These are phyloP conservation scores for Vollenhovia emeryi DNA, from an alignment of 1,140 invertebrate species.

Conservation along the genomic window DNA sequence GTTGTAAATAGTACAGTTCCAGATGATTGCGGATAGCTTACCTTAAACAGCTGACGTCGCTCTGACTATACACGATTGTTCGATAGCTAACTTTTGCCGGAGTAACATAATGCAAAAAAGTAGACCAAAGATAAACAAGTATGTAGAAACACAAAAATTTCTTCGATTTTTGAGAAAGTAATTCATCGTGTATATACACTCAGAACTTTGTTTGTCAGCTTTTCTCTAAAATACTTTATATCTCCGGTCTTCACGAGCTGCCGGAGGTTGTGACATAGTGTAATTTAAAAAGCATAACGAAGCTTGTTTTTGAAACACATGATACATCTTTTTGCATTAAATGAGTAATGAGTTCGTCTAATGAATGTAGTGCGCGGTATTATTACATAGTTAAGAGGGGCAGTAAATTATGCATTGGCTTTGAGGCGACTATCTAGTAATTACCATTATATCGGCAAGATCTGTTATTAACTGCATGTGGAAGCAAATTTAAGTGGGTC, in stretches of 20 bases:
- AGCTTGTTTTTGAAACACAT: background rate
- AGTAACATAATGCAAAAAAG: background rate
- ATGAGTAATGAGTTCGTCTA: constrained; percentile 38
- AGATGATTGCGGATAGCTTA: background rate
- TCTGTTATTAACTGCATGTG: constrained; percentile 29
- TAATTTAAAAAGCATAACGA: constrained; percentile 9
- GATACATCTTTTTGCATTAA: constrained; percentile 29
- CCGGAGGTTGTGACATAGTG: background rate
- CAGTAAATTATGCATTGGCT: constrained; percentile 40
- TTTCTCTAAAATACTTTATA: background rate
- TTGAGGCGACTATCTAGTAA: constrained; percentile 35
- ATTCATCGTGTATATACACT: background rate
- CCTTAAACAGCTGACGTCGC: constrained; percentile 19
- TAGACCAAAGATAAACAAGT: background rate
- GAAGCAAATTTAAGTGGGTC: constrained; percentile 16
- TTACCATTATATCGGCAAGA: constrained; percentile 17
- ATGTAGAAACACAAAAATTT: background rate
- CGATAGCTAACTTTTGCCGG: background rate
- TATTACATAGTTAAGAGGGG: constrained; percentile 42
- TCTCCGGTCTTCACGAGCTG: background rate
- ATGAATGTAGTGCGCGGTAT: constrained; percentile 42
- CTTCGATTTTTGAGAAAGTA: background rate
- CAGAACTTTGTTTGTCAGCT: background rate
- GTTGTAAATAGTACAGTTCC: constrained; percentile 20
- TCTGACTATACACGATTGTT: background rate